Evolutionary conservation across 2,888 invertebrate species (phyloP), one percentile per base, ranked within the genome.

Genomic region (Lomographa bimaculata): DNA sequence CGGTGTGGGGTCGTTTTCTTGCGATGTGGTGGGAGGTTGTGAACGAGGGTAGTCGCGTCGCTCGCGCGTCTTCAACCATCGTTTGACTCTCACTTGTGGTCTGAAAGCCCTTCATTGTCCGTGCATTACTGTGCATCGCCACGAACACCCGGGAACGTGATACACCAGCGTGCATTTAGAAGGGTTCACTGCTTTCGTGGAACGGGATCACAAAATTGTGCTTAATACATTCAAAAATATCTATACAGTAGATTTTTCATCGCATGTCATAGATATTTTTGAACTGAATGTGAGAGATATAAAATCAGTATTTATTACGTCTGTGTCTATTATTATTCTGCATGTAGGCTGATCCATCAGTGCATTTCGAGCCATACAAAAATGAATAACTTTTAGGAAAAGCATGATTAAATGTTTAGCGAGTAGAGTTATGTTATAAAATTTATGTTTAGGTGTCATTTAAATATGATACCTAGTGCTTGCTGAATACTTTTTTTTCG

Each of bases 11-110:
- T 54, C 45, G 29, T 49, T 57, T 51, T 54, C 28, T 50, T 50
- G 27, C 29, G 50, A 30, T 37, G 25, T 44, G 16, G 33, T 38
- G 25, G 26, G 38, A 38, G 42, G 43, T 28, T 36, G 23, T 25
- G 10, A 7, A 20, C 23, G 30, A 8, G 37, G 28, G 47, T 28
- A 45, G 50, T 32, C 11, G 36, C 11, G 2, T 83, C 78, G 80
- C 75, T 79, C 71, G 71, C 57, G 72, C 71, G 72, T 71, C 63
- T 55, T 57, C 64, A 55, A 65, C 52, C 68, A 71, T 73, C 76
- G 79, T 80, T 81, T 80, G 80, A 80, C 80, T 81, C 71, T 79
- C 87, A 86, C 85, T 73, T 85, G 82, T 84, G 87, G 75, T 76
- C 26, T 74, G 74, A 73, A 62, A 57, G 63, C 61, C 35, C 71